These are phyloP conservation scores for Augochlora pura DNA, from an alignment of 1,140 invertebrate genomes.

Conservation along the genomic window DNA sequence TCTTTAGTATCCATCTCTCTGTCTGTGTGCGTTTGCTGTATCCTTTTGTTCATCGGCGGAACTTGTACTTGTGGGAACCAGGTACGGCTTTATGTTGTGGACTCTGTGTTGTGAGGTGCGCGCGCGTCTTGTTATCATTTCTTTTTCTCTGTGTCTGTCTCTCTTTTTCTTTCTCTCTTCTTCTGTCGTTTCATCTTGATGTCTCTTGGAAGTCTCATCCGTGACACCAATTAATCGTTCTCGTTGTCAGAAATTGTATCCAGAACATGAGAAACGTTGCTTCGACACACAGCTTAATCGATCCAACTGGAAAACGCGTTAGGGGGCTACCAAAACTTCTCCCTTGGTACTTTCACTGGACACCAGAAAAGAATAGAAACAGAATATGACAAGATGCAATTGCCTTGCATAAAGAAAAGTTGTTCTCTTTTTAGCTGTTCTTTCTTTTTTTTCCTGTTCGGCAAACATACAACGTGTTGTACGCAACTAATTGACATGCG, in stretches of 20 bases:
- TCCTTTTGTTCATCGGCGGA: constrained; percentile 25
- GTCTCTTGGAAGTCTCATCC: constrained; percentile 28
- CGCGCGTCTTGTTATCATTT: constrained; percentile 7
- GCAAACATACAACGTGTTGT: background rate
- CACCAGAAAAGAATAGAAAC: constrained; percentile 2
- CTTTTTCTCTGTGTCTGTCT: background rate
- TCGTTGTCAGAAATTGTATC: background rate
- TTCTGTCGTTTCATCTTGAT: constrained; percentile 20
- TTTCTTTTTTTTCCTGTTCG: background rate
- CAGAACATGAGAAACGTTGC: background rate
- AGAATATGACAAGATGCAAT: constrained; percentile 55
- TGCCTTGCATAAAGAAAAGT: constrained; percentile 78
- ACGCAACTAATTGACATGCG: no score
- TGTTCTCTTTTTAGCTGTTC: constrained; percentile 42
- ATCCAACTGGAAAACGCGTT: constrained; percentile 29
- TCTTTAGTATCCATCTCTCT: constrained; percentile 31
- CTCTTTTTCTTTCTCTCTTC: background rate
- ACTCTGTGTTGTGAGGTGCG: constrained; percentile 54
- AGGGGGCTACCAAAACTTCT: background rate
- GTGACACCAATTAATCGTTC: constrained; percentile 9
- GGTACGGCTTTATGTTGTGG: constrained; percentile 71
- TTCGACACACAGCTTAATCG: background rate
- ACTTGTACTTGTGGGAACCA: constrained; percentile 74
- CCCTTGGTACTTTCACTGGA: background rate
- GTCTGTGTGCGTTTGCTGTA: constrained; percentile 12